Evolutionary conservation across 2,113 vertebrate species (phyloP), one percentile per base, ranked within the genome.

Genomic region (Morone chrysops): DNA sequence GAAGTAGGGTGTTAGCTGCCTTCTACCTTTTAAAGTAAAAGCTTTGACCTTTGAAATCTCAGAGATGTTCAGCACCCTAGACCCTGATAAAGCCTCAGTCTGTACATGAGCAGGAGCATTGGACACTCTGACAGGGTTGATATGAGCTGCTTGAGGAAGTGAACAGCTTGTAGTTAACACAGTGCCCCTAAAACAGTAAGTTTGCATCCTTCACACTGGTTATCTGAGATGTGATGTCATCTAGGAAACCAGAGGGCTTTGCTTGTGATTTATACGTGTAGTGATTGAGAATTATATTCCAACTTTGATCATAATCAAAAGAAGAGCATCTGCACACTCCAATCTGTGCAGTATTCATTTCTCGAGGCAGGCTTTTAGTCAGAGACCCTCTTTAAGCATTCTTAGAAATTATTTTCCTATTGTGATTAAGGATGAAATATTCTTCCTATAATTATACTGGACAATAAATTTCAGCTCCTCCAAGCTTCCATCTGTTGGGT

Each of bases 31-130:
- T 31, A 61, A 56, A 57, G 45, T 17, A 63, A 80, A 85, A 77
- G 57, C 68, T 56, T 53, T 87, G 79, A 84, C 67, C 79, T 73
- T 84, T 81, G 40, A 41, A 70, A 67, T 62, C 66, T 22, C 13
- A 11, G 18, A 61, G 53, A 63, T 56, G 41, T 40, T 61, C 66
- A 40, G 43, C 57, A 62, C 36, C 47, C 31, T 18, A n/a, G 22
- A 59, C 56, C 47, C 65, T 0, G 5, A 59, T 69, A 12, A 72
- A 69, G 57, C 38, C 20, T 1, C 0, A 4, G 8, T 53, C 41
- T 8, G 53, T 51, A 57, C 68, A 11, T n/a, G 47, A 60, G 48
- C 63, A 20, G 48, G 8, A 73, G 48, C 22, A 9, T 5, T 47
- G 62, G 48, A 2, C 25, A 41, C 22, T 40, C 54, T 38, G 62